phyloP scores from a whole-genome alignment of 2,888 invertebrate genomes.

The Carabus problematicus region DNA sequence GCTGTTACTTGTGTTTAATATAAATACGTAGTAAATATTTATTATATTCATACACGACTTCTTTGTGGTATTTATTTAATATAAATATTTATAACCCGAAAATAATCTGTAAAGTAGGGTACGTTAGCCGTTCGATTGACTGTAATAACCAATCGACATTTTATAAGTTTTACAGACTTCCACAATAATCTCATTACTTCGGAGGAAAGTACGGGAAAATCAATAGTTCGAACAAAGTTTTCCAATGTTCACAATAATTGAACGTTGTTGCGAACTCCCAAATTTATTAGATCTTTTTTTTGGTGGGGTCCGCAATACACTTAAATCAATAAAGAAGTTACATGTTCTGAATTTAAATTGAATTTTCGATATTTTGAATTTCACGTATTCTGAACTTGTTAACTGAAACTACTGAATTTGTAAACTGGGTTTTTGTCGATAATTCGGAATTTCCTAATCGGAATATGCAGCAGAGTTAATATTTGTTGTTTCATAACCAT shows the following conservation, averaged over 20 bases:
- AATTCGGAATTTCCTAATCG: neutral
- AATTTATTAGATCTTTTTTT: constrained; percentile 37
- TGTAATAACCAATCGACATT: neutral
- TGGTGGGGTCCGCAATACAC: constrained; percentile 22
- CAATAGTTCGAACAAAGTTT: constrained; percentile 33
- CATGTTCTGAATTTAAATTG: constrained; percentile 41
- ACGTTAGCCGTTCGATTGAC: neutral
- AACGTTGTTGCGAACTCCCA: constrained; percentile 35
- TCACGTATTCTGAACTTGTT: constrained; percentile 24
- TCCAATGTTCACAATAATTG: constrained; percentile 39
- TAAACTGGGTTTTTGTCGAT: constrained; percentile 28
- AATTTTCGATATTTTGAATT: constrained; percentile 40
- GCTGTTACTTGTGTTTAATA: neutral
- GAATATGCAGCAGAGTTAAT: no score
- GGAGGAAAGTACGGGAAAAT: constrained; percentile 31
- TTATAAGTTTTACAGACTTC: neutral
- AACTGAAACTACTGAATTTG: constrained; percentile 26
- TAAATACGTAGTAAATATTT: neutral
- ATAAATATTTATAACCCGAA: neutral
- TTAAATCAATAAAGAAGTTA: constrained; percentile 42
- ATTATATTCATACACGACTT: neutral
- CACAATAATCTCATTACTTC: constrained; percentile 19
- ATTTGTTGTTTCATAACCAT: no score
- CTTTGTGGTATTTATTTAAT: neutral
- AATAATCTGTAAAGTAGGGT: neutral